These are phyloP conservation scores for Drosophila hamatofila DNA, from an alignment of 2,888 invertebrate genomes.

Conservation along the genomic window DNA sequence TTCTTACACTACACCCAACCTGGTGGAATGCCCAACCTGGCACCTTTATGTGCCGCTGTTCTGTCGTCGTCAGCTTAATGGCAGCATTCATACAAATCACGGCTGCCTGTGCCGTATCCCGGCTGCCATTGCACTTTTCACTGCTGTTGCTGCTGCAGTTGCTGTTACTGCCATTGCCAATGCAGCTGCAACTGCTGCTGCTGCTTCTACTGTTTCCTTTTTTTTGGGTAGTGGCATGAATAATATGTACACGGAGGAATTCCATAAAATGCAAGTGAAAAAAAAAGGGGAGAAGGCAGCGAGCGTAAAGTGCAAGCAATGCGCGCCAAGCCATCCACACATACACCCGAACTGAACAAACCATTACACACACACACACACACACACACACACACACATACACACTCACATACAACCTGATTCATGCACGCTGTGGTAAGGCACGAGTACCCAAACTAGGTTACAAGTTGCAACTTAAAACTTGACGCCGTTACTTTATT, in stretches of 20 bases:
- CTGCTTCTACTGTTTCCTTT: constrained; percentile 22
- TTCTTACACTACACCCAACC: constrained; percentile 11
- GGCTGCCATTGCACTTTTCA: constrained; percentile 69
- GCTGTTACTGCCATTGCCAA: neutral
- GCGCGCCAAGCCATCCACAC: constrained; percentile 50
- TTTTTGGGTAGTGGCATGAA: constrained; percentile 45
- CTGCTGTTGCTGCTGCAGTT: constrained; percentile 18
- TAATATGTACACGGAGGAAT: constrained; percentile 61
- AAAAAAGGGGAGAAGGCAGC: constrained; percentile 28
- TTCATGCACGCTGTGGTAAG: constrained; percentile 36
- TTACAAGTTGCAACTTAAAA: constrained; percentile 70
- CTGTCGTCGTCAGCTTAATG: constrained; percentile 61
- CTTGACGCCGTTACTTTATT: constrained; percentile 49
- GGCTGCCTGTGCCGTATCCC: constrained; percentile 47
- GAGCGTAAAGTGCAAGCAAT: constrained; percentile 52
- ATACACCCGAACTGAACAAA: constrained; percentile 18
- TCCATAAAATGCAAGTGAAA: constrained; percentile 56
- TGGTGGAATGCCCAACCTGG: neutral
- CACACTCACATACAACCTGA: constrained; percentile 2
- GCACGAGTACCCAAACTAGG: constrained; percentile 60
- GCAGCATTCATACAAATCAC: constrained; percentile 74
- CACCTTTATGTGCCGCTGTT: neutral
- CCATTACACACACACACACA: constrained; percentile 12
- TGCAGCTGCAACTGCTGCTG: constrained; percentile 12
- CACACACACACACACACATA: constrained; percentile 6